A percentile compares a stretch with the other conserved stretches of the same genome.
Conservation (phyloP, 53 echinoderm and acorn worm species). For the Echinarachnius parma region DNA sequence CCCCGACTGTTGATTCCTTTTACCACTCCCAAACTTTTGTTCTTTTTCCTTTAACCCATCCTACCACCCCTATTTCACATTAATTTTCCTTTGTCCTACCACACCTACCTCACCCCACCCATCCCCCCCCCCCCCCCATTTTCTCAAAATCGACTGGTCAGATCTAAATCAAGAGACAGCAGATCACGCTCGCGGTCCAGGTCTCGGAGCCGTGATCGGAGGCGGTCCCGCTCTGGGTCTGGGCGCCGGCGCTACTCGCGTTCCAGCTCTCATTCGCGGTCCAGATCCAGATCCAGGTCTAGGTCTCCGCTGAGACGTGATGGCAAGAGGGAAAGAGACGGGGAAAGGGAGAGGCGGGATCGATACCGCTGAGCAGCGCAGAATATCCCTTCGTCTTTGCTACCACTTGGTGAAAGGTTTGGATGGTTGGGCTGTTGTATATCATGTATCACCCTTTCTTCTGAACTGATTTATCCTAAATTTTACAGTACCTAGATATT, state of each 20-base stretch:
- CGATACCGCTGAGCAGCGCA: not conserved
- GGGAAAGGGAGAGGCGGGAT: no score
- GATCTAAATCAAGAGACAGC: not conserved
- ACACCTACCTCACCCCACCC: not conserved
- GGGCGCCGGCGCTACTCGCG: constrained; percentile 37
- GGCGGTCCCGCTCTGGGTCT: constrained; percentile 16
- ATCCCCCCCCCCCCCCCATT: not conserved
- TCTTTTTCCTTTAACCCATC: not conserved
- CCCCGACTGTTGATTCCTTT: not conserved
- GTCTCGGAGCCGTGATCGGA: constrained; percentile 5
- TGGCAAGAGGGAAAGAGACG: constrained; percentile 22
- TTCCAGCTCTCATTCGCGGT: constrained; percentile 57
- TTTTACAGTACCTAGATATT: no score
- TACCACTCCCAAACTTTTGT: not conserved
- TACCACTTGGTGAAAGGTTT: constrained; percentile 75
- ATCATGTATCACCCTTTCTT: constrained; percentile 27
- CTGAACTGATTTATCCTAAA: no score
- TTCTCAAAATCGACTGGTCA: not conserved
- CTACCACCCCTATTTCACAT: no score
- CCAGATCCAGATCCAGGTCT: constrained; percentile 43
- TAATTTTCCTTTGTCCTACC: no score
- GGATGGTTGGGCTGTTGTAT: constrained; percentile 56
- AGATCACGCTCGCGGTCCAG: constrained; percentile 34
- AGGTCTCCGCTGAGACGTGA: constrained; percentile 33
- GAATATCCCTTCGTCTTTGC: not conserved